Evolutionary conservation across 2,888 invertebrate species (phyloP).

Genomic region (Danaus chrysippus): DNA sequence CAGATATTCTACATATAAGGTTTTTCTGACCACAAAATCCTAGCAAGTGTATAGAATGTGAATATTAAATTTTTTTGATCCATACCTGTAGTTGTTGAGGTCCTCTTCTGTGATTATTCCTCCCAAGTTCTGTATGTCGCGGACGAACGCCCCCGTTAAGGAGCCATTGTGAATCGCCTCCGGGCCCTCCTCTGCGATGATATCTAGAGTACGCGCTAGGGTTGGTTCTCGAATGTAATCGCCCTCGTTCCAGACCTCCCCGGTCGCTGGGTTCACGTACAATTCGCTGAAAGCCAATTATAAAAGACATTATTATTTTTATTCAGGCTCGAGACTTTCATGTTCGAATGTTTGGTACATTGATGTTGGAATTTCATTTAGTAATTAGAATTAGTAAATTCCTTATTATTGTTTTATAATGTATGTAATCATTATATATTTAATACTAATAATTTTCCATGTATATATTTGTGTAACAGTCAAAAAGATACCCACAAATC

Average conservation of each 20-base stretch:
- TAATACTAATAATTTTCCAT: too few relatives aligned
- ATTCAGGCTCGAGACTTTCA: too few relatives aligned
- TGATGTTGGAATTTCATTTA: too few relatives aligned
- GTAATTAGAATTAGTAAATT: too few relatives aligned
- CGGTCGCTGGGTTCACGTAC: constrained; percentile 81
- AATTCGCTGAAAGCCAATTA: constrained; percentile 58
- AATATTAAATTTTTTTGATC: not conserved
- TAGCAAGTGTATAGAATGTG: too few relatives aligned
- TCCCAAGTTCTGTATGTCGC: constrained; percentile 83
- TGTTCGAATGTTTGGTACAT: too few relatives aligned
- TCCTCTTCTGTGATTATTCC: constrained; percentile 90
- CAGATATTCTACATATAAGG: too few relatives aligned
- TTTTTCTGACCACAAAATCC: too few relatives aligned
- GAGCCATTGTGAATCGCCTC: constrained; percentile 87
- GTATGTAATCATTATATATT: too few relatives aligned
- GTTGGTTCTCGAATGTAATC: constrained; percentile 81
- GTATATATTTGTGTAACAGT: too few relatives aligned
- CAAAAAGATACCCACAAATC: too few relatives aligned
- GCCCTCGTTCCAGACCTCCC: constrained; percentile 79
- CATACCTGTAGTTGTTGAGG: constrained; percentile 83
- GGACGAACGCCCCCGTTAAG: constrained; percentile 81
- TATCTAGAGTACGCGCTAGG: constrained; percentile 84
- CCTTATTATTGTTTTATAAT: too few relatives aligned
- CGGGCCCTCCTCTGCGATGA: constrained; percentile 83
- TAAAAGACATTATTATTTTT: not conserved